Evolutionary conservation across 2,888 invertebrate genomes (phyloP), one percentile per base, ranked within the genome.

Genomic region (Exephanes ischioxanthus): DNA sequence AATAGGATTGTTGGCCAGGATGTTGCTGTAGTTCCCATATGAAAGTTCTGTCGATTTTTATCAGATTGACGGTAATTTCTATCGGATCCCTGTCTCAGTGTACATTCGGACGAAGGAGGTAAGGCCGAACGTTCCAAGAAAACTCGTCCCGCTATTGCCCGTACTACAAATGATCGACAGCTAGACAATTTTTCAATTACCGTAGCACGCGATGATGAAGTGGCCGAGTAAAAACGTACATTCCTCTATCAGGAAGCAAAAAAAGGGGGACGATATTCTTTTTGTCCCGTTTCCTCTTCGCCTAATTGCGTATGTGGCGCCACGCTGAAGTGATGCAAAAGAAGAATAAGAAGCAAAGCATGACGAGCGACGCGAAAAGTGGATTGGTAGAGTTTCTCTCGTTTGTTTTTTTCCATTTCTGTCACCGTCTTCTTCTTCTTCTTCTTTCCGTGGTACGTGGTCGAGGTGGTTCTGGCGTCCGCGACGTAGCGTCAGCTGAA

Each of bases 351-450:
- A 77, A 11, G 48, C n/a, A 30, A 66, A 53, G 71, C n/a, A 48
- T 30, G 84, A 76, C 22, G 76, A 77, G 63, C 58, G 80, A 41
- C 22, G 77, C n/a, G 77, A 48, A 80, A 84, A 84, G 80, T 84
- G 77, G 77, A 77, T 84, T 80, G 84, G 80, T 48, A 30, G 70
- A 77, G 72, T 22, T 51, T 30, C 30, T 80, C 61, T 63, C 61
- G 48, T 81, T 78, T 77, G 41, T 45, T 66, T 58, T 73, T 48
- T 80, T 45, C 19, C 16, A 55, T 68, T 30, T 61, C 26, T 30
- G 5, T 30, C 30, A 16, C 22, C 26, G 22, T 61, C 66, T 76
- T 53, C 48, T 53, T 73, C 48, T 53, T 73, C 48, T 76, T 63
- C 63, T 84, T 75, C 67, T 53, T 82, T 70, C 76, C 75, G 45